phyloP scores from a whole-genome alignment of 1,140 invertebrate species.

The Linepithema humile region DNA sequence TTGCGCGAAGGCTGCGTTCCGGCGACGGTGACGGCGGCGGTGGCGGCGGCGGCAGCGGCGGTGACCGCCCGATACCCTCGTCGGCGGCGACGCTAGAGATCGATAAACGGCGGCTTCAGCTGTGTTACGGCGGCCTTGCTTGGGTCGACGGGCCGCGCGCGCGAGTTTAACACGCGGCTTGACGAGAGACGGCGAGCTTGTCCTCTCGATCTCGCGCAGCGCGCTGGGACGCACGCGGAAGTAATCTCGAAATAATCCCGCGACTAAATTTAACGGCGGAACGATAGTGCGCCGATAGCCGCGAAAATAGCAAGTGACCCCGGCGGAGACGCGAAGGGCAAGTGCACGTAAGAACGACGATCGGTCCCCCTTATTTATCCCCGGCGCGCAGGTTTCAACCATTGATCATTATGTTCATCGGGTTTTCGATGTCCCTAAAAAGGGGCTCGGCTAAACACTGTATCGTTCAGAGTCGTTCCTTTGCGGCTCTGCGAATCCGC shows the following conservation, averaged over 20 bases:
- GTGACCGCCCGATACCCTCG: constrained; percentile 22
- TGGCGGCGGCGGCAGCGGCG: background rate
- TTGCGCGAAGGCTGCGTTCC: constrained; percentile 40
- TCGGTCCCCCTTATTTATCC: too few species aligned
- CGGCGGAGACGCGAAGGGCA: background rate
- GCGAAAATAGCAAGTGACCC: background rate
- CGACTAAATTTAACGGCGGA: constrained; percentile 43
- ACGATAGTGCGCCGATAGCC: constrained; percentile 20
- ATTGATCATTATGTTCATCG: too few species aligned
- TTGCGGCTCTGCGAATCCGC: too few species aligned
- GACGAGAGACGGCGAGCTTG: constrained; percentile 1
- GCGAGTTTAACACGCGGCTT: background rate
- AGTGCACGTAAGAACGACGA: background rate
- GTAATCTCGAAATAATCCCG: constrained; percentile 30
- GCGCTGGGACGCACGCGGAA: constrained; percentile 24
- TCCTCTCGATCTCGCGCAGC: background rate
- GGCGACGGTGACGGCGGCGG: background rate
- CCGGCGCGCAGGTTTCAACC: too few species aligned
- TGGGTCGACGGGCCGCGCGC: constrained; percentile 34
- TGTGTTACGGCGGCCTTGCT: constrained; percentile 37
- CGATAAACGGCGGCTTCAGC: constrained; percentile 51
- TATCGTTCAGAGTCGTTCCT: too few species aligned
- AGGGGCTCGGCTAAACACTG: background rate
- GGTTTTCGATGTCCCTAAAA: background rate
- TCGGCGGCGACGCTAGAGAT: constrained; percentile 31